Base-by-base conservation (phyloP, 23 tunicate genomes). In the Corella eumyota region DNA sequence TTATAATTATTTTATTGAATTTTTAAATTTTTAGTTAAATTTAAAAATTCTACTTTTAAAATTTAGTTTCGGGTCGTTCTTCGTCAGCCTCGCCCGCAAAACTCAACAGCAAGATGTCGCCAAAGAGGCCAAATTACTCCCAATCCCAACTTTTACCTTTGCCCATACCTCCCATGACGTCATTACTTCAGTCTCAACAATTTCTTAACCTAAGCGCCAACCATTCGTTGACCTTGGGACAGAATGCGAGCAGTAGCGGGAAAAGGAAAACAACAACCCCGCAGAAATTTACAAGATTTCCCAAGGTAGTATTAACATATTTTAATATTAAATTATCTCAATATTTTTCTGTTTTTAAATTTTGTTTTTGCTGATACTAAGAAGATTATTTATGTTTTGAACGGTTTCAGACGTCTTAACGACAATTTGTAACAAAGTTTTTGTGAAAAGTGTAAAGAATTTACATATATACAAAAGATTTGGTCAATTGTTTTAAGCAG, bases 211-310 rank as follows among this genome's bases (percentile, higher is more conserved):
- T 72, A 1, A 50, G 33, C 61, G 25, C 44, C 25, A 26, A 61
- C 17, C 38, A 28, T 52, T 52, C 17, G 29, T 45, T n/a, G 28
- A 15, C 60, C 23, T 56, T 71, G 3, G 52, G 58, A 29, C 4
- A 44, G 31, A 30, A 23, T 15, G 1, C 75, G 6, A 62, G 68
- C 36, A 77, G 85, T 40, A 77, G 95, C 70, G 83, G 95, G 38
- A 85, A 85, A 51, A 50, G 96, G 50, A 88, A 88, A 34, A 80
- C 81, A 6, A 55, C 88, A 21, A 79, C 61, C 71, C 96, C 96
- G 53, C 88, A 78, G 45, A 88, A 88, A 49, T 64, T 69, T 34
- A 77, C 90, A 6, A 75, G 96, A 13, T 69, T 61, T 57, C 65
- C 56, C 37, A 78, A 84, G 13, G 27, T n/a, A 7, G 24, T 38